Percentiles rank a stretch among this genome's conserved stretches.
Conservation (phyloP, 2,113 vertebrate genomes). For the Theristicus caerulescens region DNA sequence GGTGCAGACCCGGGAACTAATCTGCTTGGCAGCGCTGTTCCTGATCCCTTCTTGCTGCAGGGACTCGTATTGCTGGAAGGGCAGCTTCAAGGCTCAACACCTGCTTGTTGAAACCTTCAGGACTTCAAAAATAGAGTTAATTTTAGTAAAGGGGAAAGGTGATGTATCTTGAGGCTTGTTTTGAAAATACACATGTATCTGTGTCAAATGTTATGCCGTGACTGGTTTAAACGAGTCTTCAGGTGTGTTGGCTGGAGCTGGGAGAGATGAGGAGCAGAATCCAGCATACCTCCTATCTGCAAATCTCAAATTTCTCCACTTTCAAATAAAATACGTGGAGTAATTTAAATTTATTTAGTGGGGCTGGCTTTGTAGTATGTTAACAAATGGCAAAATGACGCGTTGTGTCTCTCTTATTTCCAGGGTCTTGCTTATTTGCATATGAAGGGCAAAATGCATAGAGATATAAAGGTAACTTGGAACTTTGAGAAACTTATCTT, state of each 20-base stretch:
- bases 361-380: background rate
- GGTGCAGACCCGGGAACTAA: background rate
- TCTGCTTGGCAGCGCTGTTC: background rate
- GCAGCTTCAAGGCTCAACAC: background rate
- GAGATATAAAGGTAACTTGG: constrained; percentile 94
- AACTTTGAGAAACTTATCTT: background rate
- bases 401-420: background rate
- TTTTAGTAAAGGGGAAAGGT: background rate
- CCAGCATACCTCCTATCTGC: background rate
- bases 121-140: background rate
- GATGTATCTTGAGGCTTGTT: background rate
- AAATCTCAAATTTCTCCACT: background rate
- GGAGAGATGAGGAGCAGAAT: background rate
- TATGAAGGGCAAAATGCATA: constrained; percentile 96
- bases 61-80: background rate
- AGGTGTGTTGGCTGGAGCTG: background rate
- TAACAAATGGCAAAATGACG: background rate
- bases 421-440: constrained; percentile 97
- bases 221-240: background rate
- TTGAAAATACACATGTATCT: background rate
- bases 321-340: background rate
- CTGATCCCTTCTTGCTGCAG: background rate
- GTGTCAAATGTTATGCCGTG: background rate
- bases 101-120: background rate
- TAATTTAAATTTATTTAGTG: background rate